Evolutionary conservation across 2,888 invertebrate genomes (phyloP), one percentile per base, ranked within the genome.

Genomic region (Drosophila paramelanica): DNA sequence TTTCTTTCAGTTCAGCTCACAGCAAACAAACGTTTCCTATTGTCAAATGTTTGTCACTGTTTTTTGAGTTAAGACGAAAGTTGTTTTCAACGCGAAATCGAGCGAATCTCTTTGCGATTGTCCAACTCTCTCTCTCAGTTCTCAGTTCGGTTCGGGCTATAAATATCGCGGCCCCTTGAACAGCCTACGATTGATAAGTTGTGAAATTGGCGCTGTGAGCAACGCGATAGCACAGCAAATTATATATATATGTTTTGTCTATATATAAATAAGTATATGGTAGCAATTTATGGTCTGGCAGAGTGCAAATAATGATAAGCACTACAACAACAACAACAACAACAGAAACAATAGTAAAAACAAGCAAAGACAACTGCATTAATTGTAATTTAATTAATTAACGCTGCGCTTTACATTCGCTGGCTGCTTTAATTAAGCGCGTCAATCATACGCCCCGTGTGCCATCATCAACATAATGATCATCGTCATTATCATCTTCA

Each of bases 381-480:
- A 88, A 88, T 88, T 84, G 79, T 77, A 85, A 88, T 85, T 88
- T 71, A 77, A 88, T 84, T 88, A 84, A 84, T 85, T 82, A 82
- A 67, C 50, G 55, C 69, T 56, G 31, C 57, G 59, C 45, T 62
- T 66, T 67, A 49, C 57, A 25, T 66, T 13, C 42, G 39, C 46
- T 47, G 41, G 42, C 43, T 60, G 53, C 80, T 75, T 76, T 80
- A 87, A 82, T 82, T 82, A 84, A 66, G 69, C 71, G 67, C 69
- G 77, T 81, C 82, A 88, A 88, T 83, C 88, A 84, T 79, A 82
- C 79, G 83, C 77, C 71, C 73, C 66, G 72, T 86, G 77, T 36
- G 56, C 47, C 52, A 74, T 65, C 52, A 51, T 61, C 65, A 59
- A 43, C 25, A 13, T 27, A 46, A 55, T 17, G 59, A 52, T 41